Evolutionary conservation across 2,113 vertebrate genomes (phyloP).

Genomic region (Theristicus caerulescens): DNA sequence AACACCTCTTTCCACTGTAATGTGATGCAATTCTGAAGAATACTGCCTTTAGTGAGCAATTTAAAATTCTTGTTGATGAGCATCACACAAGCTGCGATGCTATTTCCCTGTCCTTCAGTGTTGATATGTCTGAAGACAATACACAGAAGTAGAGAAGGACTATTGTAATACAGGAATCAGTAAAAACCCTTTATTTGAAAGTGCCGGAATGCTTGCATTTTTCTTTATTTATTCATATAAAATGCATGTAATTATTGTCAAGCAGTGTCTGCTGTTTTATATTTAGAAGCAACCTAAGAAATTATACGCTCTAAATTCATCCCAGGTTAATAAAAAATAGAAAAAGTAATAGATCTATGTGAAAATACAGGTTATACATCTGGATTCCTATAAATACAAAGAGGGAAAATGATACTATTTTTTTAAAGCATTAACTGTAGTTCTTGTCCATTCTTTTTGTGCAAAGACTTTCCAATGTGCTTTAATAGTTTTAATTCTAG

Average conservation of each 20-base stretch:
- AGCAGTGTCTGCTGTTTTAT: not conserved
- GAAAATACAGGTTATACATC: not conserved
- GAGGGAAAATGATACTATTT: not conserved
- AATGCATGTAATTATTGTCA: not conserved
- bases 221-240: not conserved
- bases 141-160: not conserved
- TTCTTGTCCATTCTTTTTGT: not conserved
- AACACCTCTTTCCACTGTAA: not conserved
- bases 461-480: not conserved
- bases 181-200: not conserved
- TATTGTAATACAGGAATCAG: not conserved
- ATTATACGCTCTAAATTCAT: not conserved
- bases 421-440: not conserved
- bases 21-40: not conserved
- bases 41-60: not conserved
- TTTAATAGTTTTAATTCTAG: constrained; percentile 31
- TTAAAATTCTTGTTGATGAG: not conserved
- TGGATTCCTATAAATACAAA: not conserved
- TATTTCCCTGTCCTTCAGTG: not conserved
- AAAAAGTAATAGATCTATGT: not conserved
- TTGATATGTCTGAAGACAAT: not conserved
- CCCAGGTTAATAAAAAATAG: not conserved
- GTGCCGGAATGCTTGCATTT: not conserved
- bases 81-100: not conserved
- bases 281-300: not conserved